Conservation (phyloP, 2,113 vertebrate genomes). For the Mormoops blainvillei region DNA sequence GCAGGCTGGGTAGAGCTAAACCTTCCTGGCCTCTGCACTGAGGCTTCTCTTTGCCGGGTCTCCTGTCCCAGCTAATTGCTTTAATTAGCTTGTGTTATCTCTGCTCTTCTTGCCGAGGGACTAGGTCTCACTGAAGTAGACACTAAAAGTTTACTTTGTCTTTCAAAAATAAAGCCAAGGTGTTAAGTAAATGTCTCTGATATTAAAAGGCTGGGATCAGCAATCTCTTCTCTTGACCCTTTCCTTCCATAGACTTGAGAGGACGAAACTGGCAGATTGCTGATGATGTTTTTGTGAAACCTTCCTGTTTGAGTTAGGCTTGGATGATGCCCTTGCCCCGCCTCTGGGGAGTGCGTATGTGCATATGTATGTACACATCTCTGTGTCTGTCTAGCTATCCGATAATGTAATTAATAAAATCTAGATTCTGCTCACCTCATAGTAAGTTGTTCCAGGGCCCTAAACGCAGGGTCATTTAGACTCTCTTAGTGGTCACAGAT, state of each 20-base stretch:
- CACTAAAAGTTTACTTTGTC: neutral
- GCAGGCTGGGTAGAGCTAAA: neutral
- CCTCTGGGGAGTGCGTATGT: neutral
- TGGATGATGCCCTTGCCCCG: neutral
- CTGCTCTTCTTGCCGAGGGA: neutral
- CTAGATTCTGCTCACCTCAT: neutral
- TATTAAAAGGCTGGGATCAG: neutral
- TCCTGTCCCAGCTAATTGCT: neutral
- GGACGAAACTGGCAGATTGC: neutral
- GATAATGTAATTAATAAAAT: neutral
- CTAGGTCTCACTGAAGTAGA: neutral
- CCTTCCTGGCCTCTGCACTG: neutral
- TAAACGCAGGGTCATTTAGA: neutral
- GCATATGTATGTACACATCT: neutral
- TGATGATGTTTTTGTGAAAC: neutral
- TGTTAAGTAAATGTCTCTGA: neutral
- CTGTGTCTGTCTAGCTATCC: neutral
- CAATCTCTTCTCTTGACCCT: neutral
- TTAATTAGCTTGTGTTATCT: neutral
- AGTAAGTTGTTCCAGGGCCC: neutral
- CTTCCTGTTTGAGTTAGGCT: constrained; percentile 13
- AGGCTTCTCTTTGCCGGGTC: neutral
- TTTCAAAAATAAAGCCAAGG: neutral
- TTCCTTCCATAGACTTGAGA: neutral
- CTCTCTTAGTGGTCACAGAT: neutral